phyloP scores from a whole-genome alignment of 1,140 invertebrate genomes.

The Monochamus saltuarius region DNA sequence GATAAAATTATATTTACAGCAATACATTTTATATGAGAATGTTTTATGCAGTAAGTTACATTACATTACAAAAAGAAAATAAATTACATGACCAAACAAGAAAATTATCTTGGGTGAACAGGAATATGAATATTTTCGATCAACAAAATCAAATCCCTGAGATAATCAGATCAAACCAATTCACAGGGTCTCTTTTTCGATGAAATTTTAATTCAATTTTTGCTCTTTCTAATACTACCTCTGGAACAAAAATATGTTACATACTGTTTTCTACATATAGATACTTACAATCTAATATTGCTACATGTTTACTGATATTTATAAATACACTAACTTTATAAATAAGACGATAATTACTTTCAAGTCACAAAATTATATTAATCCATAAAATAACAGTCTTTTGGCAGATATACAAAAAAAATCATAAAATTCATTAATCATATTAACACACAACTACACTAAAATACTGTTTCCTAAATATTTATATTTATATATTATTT shows the following conservation, averaged over 20 bases:
- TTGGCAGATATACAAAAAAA: constrained; percentile 42
- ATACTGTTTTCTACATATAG: constrained; percentile 21
- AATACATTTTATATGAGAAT: constrained; percentile 18
- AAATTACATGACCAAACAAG: constrained; percentile 12
- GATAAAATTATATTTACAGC: constrained; percentile 32
- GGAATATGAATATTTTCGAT: constrained; percentile 23
- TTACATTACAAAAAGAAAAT: constrained; percentile 5
- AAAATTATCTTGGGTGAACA: constrained; percentile 4
- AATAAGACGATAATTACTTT: constrained; percentile 14
- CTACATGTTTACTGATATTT: constrained; percentile 26
- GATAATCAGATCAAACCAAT: constrained; percentile 32
- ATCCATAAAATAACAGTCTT: constrained; percentile 45
- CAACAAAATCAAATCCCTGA: constrained; percentile 31
- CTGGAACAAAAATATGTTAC: constrained; percentile 28
- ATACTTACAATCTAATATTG: constrained; percentile 38
- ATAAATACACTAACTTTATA: constrained; percentile 16
- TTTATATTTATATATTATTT: constrained; percentile 34
- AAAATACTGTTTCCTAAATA: constrained; percentile 40
- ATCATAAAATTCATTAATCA: constrained; percentile 27
- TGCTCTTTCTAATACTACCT: constrained; percentile 8
- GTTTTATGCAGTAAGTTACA: constrained; percentile 4
- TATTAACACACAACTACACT: constrained; percentile 33
- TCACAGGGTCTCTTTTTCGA: constrained; percentile 3
- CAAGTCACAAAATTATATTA: constrained; percentile 27
- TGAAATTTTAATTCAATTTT: background rate